These are phyloP conservation scores for Tipula unca DNA, from an alignment of 2,888 invertebrate genomes.

Conservation along the genomic window DNA sequence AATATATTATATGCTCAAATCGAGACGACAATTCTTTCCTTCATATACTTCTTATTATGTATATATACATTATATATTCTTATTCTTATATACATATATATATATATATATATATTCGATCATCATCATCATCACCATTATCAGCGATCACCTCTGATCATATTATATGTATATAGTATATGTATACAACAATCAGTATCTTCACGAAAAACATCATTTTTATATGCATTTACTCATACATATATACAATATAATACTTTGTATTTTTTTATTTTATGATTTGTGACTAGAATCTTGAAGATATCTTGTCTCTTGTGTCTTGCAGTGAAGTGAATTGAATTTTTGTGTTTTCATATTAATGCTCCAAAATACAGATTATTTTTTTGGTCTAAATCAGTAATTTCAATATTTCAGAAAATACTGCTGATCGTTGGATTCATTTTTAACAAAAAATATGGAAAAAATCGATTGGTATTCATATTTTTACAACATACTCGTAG, in stretches of 20 bases:
- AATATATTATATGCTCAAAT: conserved; percentile 8
- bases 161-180: too few species aligned
- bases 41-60: neutral
- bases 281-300: neutral
- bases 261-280: neutral
- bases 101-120: too few species aligned
- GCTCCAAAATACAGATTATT: neutral
- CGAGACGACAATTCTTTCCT: conserved; percentile 8
- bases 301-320: neutral
- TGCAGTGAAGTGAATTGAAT: neutral
- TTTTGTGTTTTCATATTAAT: neutral
- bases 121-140: neutral
- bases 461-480: neutral
- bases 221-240: neutral
- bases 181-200: neutral
- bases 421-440: too few species aligned
- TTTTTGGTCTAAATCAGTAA: neutral
- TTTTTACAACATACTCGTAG: too few species aligned
- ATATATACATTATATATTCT: neutral
- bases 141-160: neutral
- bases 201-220: neutral
- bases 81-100: too few species aligned
- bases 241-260: neutral
- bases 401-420: neutral
- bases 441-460: neutral